A percentile compares a stretch with the other conserved stretches of the same genome.
Conservation (phyloP, 2,113 vertebrate species). For the Bagarius yarrelli region DNA sequence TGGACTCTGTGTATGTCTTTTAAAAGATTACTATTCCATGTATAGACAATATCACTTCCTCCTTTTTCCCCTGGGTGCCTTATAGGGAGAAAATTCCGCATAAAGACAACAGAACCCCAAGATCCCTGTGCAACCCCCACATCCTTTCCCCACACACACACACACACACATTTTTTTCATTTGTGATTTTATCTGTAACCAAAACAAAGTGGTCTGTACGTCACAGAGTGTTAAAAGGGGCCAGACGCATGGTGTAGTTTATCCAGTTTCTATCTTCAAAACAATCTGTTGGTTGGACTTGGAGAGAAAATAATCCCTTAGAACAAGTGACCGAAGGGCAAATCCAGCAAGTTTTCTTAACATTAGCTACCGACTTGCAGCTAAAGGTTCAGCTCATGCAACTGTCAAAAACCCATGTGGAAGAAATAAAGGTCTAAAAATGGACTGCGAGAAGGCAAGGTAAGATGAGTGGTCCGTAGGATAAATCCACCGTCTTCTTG, state of each 20-base stretch:
- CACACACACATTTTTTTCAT: slow-evolving; percentile 11
- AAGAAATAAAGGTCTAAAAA: not conserved
- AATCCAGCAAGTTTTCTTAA: not conserved
- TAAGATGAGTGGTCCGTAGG: not conserved
- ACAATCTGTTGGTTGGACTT: not conserved
- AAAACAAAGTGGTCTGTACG: slow-evolving; percentile 40
- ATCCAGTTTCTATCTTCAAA: slow-evolving; percentile 13
- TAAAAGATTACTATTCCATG: slow-evolving; percentile 43
- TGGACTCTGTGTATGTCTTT: slow-evolving; percentile 17
- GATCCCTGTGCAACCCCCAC: not conserved
- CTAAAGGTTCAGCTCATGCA: not conserved
- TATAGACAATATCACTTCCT: slow-evolving; percentile 45
- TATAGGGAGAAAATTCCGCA: slow-evolving; percentile 37
- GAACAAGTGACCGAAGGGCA: slow-evolving; percentile 4
- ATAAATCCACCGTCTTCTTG: too few relatives aligned
- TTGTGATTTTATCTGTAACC: slow-evolving; percentile 50
- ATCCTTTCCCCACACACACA: not conserved
- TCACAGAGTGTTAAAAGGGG: slow-evolving; percentile 12
- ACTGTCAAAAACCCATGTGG: not conserved
- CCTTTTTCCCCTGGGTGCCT: slow-evolving; percentile 37
- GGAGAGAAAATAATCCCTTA: slow-evolving; percentile 1
- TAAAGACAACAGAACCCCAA: slow-evolving; percentile 25
- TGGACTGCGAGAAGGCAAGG: not conserved
- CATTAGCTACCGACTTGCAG: slow-evolving; percentile 1
- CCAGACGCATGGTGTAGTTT: not conserved